These are phyloP conservation scores for Dasyurus viverrinus DNA, from an alignment of 2,113 vertebrate species.

Conservation along the genomic window DNA sequence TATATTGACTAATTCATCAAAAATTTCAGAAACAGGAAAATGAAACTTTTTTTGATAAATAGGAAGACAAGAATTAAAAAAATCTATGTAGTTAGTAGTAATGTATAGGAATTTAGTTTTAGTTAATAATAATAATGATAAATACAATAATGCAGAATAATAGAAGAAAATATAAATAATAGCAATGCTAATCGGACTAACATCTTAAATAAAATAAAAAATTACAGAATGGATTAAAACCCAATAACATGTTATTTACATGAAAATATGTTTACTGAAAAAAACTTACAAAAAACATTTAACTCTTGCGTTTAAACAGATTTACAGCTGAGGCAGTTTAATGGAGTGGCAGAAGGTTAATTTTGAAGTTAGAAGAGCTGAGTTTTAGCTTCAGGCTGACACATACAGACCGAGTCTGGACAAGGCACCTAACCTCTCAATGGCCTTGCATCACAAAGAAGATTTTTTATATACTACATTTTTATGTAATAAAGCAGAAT, in stretches of 20 bases:
- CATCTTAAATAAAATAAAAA: not conserved
- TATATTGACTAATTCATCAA: not conserved
- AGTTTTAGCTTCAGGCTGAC: not conserved
- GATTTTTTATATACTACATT: not conserved
- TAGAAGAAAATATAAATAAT: not conserved
- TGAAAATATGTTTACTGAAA: not conserved
- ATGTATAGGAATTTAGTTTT: not conserved
- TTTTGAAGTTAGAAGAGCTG: not conserved
- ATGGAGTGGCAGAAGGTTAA: not conserved
- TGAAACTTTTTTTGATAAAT: not conserved
- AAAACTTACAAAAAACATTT: not conserved
- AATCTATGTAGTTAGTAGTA: not conserved
- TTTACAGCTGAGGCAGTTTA: not conserved
- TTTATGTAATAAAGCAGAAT: not conserved
- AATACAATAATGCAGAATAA: not conserved
- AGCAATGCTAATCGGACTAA: not conserved
- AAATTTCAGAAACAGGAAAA: not conserved
- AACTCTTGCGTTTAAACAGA: not conserved
- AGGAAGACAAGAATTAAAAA: not conserved
- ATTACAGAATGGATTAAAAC: not conserved
- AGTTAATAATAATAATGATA: not conserved
- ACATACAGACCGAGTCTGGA: not conserved
- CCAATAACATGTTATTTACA: not conserved
- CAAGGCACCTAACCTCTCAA: no score
- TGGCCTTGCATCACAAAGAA: not conserved